Conservation (phyloP, 2,113 vertebrate genomes). For the Nicator chloris region DNA sequence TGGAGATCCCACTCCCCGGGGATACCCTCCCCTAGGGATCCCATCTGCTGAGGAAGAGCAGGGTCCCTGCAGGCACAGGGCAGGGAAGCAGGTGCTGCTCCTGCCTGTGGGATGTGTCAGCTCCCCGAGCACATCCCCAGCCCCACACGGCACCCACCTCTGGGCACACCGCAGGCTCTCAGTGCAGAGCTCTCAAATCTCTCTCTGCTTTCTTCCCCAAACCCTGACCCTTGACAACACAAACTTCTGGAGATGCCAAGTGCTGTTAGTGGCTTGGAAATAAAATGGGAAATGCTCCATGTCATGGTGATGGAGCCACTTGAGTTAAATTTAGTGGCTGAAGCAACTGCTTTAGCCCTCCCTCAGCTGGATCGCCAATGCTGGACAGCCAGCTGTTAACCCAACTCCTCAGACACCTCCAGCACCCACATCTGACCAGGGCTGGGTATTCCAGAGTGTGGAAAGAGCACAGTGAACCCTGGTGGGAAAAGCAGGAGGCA, state of each 20-base stretch:
- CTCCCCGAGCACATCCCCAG: not conserved
- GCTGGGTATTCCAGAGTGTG: not conserved
- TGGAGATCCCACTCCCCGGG: not conserved
- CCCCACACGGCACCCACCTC: not conserved
- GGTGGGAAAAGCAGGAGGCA: not conserved
- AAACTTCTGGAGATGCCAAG: not conserved
- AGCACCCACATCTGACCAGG: not conserved
- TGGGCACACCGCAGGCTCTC: not conserved
- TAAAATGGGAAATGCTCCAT: not conserved
- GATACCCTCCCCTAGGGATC: not conserved
- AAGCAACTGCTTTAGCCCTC: not conserved
- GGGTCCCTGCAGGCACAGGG: not conserved
- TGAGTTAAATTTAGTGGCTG: not conserved
- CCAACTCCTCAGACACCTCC: not conserved
- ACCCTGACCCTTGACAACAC: not conserved
- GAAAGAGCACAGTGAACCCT: not conserved
- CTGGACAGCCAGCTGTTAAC: not conserved
- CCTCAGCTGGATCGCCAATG: rapidly evolving
- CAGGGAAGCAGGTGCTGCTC: not conserved
- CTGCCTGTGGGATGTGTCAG: not conserved
- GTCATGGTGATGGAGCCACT: not conserved
- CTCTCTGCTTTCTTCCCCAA: not conserved
- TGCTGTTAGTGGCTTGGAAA: not conserved
- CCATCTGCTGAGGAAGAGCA: not conserved
- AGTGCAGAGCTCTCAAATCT: not conserved